Percentiles rank a stretch among this genome's conserved stretches.
These are phyloP conservation scores for Oenanthe melanoleuca DNA, from an alignment of 2,113 vertebrate genomes.

Conservation along the genomic window DNA sequence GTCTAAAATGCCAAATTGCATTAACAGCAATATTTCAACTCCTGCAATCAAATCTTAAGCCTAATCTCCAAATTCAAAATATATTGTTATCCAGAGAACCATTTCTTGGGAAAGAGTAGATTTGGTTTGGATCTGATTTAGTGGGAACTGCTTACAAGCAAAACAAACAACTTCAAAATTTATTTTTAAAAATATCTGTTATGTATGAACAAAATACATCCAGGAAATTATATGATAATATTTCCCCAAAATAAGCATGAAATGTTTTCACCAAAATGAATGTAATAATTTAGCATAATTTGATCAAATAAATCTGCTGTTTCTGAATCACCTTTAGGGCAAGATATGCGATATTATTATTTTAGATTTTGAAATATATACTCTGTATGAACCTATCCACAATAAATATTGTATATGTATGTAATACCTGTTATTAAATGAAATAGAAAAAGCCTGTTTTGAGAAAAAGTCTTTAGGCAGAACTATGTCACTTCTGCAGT, in stretches of 20 bases:
- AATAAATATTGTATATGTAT: neutral
- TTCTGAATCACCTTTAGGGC: neutral
- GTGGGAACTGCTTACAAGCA: neutral
- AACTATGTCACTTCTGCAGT: neutral
- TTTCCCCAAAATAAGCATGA: neutral
- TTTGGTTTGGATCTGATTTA: slow-evolving; percentile 43
- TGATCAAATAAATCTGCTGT: neutral
- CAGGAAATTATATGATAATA: neutral
- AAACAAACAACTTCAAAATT: neutral
- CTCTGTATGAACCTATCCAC: neutral
- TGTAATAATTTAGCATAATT: neutral
- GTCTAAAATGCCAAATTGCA: neutral
- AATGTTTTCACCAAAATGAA: neutral
- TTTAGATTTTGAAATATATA: neutral
- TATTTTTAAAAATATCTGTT: neutral
- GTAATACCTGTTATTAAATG: neutral
- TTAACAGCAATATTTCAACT: neutral
- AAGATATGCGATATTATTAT: neutral
- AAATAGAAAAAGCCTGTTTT: neutral
- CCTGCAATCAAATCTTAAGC: neutral
- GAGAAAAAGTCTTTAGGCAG: neutral
- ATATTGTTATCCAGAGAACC: slow-evolving; percentile 61
- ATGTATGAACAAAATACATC: neutral
- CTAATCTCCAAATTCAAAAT: slow-evolving; percentile 42
- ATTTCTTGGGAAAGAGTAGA: slow-evolving; percentile 36